phyloP scores from a whole-genome alignment of 2,797 vertebrate genomes.

The Masticophis lateralis region DNA sequence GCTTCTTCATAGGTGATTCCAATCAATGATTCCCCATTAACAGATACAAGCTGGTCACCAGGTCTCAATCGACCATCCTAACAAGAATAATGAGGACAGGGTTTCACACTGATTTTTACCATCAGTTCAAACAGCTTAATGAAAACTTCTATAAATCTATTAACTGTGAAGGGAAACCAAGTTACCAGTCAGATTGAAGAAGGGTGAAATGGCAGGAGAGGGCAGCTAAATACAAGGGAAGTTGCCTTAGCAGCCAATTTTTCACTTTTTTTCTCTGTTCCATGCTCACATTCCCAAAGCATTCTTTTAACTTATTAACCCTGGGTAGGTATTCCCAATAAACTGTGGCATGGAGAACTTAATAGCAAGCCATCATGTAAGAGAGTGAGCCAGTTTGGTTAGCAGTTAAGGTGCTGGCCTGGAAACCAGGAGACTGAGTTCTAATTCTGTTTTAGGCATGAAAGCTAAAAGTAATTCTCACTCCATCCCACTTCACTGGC shows the following conservation, averaged over 20 bases:
- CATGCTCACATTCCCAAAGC: not conserved
- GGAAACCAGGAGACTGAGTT: not conserved
- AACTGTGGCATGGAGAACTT: too few relatives aligned
- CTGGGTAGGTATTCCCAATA: not conserved
- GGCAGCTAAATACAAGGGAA: not conserved
- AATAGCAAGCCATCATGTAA: not conserved
- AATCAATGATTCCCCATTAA: constrained; percentile 92
- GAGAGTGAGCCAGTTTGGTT: not conserved
- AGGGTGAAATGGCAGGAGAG: not conserved
- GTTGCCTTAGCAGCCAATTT: not conserved
- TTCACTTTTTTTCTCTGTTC: not conserved
- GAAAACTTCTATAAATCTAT: not conserved
- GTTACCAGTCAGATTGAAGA: not conserved
- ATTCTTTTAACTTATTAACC: not conserved
- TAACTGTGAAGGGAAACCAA: not conserved
- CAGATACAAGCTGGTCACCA: constrained; percentile 90
- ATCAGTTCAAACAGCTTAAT: not conserved
- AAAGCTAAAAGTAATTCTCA: not conserved
- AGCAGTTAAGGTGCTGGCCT: not conserved
- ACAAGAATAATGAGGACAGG: constrained; percentile 31
- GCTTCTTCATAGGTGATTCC: constrained; percentile 91
- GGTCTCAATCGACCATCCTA: constrained; percentile 89
- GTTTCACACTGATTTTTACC: not conserved
- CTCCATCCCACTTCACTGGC: not conserved
- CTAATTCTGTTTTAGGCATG: not conserved